These are phyloP conservation scores for Zoroaster sp. DNA, from an alignment of 53 echinoderm and acorn worm species.

Conservation along the genomic window DNA sequence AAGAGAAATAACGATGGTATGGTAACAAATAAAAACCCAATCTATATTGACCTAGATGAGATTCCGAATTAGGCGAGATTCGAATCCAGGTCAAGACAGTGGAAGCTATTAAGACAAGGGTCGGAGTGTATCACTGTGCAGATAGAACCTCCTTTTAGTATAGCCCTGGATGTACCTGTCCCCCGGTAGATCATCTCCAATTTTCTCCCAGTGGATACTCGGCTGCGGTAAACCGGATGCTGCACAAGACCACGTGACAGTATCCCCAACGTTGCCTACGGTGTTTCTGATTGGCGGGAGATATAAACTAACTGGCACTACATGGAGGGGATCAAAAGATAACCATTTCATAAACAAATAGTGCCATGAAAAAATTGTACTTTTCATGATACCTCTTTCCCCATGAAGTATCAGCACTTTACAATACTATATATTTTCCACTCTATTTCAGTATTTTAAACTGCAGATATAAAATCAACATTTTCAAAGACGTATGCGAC, in stretches of 20 bases:
- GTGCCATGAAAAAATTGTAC: no score
- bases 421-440: no score
- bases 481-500: no score
- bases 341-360: not conserved
- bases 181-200: slow-evolving; percentile 52
- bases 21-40: no score
- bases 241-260: slow-evolving; percentile 52
- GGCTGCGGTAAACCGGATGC: slow-evolving; percentile 63
- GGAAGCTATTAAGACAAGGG: not conserved
- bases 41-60: not conserved
- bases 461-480: no score
- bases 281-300: slow-evolving; percentile 1
- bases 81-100: not conserved
- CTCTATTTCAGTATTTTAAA: no score
- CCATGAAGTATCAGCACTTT: no score
- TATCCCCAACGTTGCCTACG: slow-evolving; percentile 19
- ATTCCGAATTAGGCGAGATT: not conserved
- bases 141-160: no score
- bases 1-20: no score
- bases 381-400: no score
- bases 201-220: slow-evolving; percentile 58
- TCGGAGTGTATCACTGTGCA: no score
- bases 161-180: slow-evolving; percentile 35
- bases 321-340: not conserved
- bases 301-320: slow-evolving; percentile 42